Evolutionary conservation across 1,140 invertebrate species (phyloP).

Genomic region (Hycleus cichorii): DNA sequence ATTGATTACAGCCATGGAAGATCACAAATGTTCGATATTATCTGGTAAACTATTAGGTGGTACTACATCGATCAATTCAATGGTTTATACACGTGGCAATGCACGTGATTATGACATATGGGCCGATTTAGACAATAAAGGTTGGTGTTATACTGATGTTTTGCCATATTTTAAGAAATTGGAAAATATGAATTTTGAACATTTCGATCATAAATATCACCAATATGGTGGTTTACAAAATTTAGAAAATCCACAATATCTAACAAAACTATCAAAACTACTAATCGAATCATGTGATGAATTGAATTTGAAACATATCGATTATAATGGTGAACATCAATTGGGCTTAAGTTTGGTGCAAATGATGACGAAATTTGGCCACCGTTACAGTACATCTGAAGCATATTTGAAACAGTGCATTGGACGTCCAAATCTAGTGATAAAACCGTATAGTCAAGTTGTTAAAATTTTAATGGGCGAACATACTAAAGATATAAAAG

Average conservation of each 20-base stretch:
- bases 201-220: conserved; percentile 39
- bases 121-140: conserved; percentile 62
- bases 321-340: conserved; percentile 57
- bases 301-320: conserved; percentile 46
- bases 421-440: conserved; percentile 56
- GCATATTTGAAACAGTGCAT: conserved; percentile 48
- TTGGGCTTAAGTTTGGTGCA: conserved; percentile 59
- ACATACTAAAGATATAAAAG: conserved; percentile 49
- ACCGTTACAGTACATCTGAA: conserved; percentile 47
- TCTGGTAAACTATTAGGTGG: conserved; percentile 62
- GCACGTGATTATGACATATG: conserved; percentile 55
- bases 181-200: conserved; percentile 49
- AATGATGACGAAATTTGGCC: conserved; percentile 50
- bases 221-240: conserved; percentile 8
- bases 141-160: conserved; percentile 76
- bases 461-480: conserved; percentile 57
- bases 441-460: conserved; percentile 48
- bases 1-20: conserved; percentile 40
- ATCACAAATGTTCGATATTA: conserved; percentile 47
- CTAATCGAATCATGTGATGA: conserved; percentile 55
- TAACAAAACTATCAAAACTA: neutral
- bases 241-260: conserved; percentile 11
- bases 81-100: conserved; percentile 82
- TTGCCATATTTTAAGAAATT: conserved; percentile 75
- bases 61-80: conserved; percentile 72